Percentiles rank a stretch among this genome's conserved stretches.
These are phyloP conservation scores for Sceloporus tristichus DNA, from an alignment of 2,113 vertebrate genomes.

Conservation along the genomic window DNA sequence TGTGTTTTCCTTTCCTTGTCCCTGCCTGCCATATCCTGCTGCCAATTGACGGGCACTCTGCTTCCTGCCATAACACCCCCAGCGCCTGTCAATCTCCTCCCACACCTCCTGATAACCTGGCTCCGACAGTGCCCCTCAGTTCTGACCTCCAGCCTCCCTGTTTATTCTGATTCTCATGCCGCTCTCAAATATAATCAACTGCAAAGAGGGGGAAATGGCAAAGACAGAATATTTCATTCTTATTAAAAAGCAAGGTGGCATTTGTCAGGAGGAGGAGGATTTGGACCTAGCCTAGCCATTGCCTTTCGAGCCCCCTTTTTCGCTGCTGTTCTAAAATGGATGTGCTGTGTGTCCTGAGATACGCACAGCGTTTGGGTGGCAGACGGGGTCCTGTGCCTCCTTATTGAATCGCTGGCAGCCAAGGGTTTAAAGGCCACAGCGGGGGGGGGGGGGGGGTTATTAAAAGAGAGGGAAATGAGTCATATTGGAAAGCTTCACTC, in stretches of 20 bases:
- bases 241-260: constrained; percentile 39
- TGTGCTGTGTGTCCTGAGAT: constrained; percentile 9
- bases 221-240: constrained; percentile 39
- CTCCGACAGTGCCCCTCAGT: background rate
- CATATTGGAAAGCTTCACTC: constrained; percentile 74
- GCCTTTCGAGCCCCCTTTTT: background rate
- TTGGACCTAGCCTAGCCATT: background rate
- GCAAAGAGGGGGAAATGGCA: background rate
- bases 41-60: background rate
- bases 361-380: constrained; percentile 4
- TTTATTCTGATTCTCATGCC: constrained; percentile 22
- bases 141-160: constrained; percentile 29
- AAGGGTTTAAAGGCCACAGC: constrained; percentile 72
- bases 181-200: constrained; percentile 37
- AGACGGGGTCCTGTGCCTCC: constrained; percentile 52
- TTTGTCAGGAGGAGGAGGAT: constrained; percentile 21
- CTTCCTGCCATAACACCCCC: background rate
- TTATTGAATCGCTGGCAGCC: constrained; percentile 74
- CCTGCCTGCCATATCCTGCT: background rate
- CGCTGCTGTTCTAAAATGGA: constrained; percentile 21
- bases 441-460: constrained; percentile 70
- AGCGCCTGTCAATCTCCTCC: constrained; percentile 29
- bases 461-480: constrained; percentile 78
- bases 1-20: background rate
- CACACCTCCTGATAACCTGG: constrained; percentile 19